These are phyloP conservation scores for Rhea americana DNA, from an alignment of 2,113 vertebrate genomes.

Conservation along the genomic window DNA sequence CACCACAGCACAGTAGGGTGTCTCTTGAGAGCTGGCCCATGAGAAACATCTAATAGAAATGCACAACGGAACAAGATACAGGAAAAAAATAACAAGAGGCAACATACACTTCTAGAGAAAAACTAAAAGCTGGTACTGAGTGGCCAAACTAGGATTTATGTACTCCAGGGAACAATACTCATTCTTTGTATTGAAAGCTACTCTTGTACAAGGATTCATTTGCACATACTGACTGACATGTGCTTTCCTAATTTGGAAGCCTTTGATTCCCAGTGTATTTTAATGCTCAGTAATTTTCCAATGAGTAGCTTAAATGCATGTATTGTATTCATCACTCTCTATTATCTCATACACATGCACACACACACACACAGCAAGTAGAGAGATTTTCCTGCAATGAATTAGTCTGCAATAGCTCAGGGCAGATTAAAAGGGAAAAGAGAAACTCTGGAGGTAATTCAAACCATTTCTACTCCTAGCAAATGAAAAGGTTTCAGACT, in stretches of 20 bases:
- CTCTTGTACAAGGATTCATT: conserved; percentile 22
- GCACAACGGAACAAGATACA: conserved; percentile 34
- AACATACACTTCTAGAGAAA: conserved; percentile 22
- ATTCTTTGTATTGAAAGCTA: conserved; percentile 50
- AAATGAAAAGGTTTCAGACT: background rate
- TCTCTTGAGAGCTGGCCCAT: conserved; percentile 12
- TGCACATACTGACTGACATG: conserved; percentile 13
- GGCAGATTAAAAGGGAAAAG: background rate
- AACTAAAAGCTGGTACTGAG: conserved; percentile 34
- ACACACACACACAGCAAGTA: background rate
- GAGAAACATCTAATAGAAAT: conserved; percentile 51
- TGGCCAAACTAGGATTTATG: conserved; percentile 24
- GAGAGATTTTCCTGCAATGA: background rate
- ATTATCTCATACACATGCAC: conserved; percentile 42
- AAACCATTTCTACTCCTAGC: background rate
- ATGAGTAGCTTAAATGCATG: conserved; percentile 29
- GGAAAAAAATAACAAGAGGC: conserved; percentile 40
- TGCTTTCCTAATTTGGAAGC: conserved; percentile 53
- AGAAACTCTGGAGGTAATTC: background rate
- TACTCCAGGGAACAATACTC: conserved; percentile 22
- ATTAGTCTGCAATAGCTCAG: background rate
- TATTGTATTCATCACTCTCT: conserved; percentile 50
- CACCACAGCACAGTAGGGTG: conserved; percentile 1
- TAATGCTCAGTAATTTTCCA: conserved; percentile 53
- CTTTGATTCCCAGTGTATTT: conserved; percentile 55